Base-by-base conservation (phyloP, 2,797 vertebrate genomes). In the Mus minutoides region DNA sequence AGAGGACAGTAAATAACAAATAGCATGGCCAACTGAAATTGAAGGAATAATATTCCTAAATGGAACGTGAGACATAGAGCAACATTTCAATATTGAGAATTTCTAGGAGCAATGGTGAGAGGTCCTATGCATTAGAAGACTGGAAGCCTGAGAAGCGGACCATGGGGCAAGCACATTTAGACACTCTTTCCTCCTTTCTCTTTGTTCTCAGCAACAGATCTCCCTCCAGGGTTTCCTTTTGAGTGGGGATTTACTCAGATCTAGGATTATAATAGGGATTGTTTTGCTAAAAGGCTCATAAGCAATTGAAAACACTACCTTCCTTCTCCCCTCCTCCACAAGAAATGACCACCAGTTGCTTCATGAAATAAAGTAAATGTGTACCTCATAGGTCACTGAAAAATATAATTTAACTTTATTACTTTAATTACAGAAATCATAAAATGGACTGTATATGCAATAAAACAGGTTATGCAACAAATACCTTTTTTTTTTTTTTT, bases 351-450 rank as follows among this genome's bases (percentile, higher is more conserved):
- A 77, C 93, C 58, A 54, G 40, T 84, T 82, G 75, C 96, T 94
- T 96, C 26, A 88, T 19, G 56, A 91, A 86, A 62, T 40, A 94
- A 97, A 96, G 90, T 89, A 93, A 7, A 92, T 88, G 52, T 31
- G 9, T 91, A 95, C 85, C 84, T 75, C 49, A 83, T 96, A 97
- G 87, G 88, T 92, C 95, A 93, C 76, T 46, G 94, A 94, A 93
- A 98, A 88, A 60, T 49, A 97, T 91, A 97, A 88, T 89, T 98
- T 91, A 97, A 67, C 96, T 98, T 95, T 96, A 94, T 94, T 97
- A 84, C 94, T 98, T 98, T 98, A 98, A 98, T 98, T 98, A 98
- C 60, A 97, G 98, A 97, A 98, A 97, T 91, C 83, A 90, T 97
- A 97, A 98, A 97, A 96, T 92, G 96, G 97, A 98, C 94, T 79